These are phyloP conservation scores for Pavo muticus DNA, from an alignment of 2,113 vertebrate species.

Conservation along the genomic window DNA sequence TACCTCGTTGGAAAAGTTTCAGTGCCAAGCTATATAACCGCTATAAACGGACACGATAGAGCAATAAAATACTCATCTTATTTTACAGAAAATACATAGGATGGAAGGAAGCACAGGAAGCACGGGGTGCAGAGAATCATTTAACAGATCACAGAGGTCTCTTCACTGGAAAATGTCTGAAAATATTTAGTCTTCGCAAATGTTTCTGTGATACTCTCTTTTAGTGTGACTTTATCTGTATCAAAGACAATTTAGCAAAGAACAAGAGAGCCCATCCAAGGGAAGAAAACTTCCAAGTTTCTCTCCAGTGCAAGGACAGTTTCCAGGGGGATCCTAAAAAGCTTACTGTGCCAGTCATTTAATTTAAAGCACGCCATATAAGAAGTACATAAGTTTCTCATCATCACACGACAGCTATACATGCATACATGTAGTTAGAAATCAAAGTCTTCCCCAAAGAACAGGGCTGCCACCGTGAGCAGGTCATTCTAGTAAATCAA, in stretches of 20 bases:
- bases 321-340: not conserved
- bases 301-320: not conserved
- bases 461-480: not conserved
- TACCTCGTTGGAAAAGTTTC: not conserved
- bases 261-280: not conserved
- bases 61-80: not conserved
- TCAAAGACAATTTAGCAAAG: not conserved
- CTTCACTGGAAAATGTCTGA: not conserved
- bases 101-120: not conserved
- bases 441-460: not conserved
- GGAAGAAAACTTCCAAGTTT: not conserved
- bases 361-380: not conserved
- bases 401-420: not conserved
- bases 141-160: not conserved
- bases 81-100: not conserved
- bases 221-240: not conserved
- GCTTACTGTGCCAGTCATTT: not conserved
- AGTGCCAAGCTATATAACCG: not conserved
- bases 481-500: rapidly evolving
- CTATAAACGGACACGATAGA: not conserved
- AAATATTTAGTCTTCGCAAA: not conserved
- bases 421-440: rapidly evolving
- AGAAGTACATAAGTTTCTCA: not conserved
- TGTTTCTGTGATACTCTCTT: not conserved
- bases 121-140: not conserved